Base-by-base conservation (phyloP, 2,888 invertebrate species). In the Agriopis leucophaearia region DNA sequence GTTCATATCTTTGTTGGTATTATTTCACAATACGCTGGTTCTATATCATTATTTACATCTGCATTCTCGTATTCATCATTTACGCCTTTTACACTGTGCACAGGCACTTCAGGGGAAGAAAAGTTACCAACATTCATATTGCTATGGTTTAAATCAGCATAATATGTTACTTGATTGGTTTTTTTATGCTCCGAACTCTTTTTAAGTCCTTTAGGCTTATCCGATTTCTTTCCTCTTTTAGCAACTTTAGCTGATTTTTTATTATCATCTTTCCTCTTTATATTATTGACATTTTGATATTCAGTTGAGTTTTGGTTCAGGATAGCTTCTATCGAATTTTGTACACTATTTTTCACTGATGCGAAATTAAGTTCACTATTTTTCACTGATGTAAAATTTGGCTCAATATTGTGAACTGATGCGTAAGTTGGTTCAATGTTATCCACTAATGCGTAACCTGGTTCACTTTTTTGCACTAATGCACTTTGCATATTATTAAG, bases 11-110 rank as follows among this genome's bases (percentile, higher is more conserved):
- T 35, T 51, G 35, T 13, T 51, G 48, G 48, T 48, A 51, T n/a
- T 36, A 51, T 51, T n/a, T 38, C 52, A 38, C 38, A 38, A 38
- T 54, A 54, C 2, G 36, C 52, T 5, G 52, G 52, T 38, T 54
- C 52, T 54, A 54, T 15, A 5, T 15, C n/a, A 6, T 15, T 36
- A 9, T 36, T 38, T 2, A 16, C 7, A 38, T 38, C 9, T 13
- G 9, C 51, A 15, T 54, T 54, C n/a, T 38, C 38, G 15, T 54
- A 54, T 0, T 54, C 38, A 16, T 38, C 12, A 15, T 15, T 12
- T 38, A 10, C 12, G 6, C 5, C 0, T 15, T n/a, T 10, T 6
- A 16, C 0, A 36, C 10, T 38, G 6, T 38, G 38, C 6, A 4
- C 10, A 7, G 52, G 38, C 10, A 16, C 1, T 10, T 15, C 38